phyloP scores from a whole-genome alignment of 2,113 vertebrate genomes.

The Campylomormyrus tamandua region DNA sequence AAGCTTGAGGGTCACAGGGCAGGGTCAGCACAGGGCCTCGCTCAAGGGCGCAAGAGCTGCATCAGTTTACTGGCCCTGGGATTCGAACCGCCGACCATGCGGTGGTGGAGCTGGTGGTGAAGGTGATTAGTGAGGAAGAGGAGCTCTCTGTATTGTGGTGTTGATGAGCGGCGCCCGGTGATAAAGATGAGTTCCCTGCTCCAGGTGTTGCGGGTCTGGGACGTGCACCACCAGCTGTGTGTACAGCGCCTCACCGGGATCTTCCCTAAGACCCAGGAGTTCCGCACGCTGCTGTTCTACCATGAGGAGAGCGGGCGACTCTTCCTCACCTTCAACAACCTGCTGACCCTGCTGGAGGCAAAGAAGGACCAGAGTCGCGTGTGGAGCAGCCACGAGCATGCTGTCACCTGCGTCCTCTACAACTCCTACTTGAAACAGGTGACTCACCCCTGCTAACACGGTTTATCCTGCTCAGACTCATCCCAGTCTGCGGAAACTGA shows the following conservation, averaged over 20 bases:
- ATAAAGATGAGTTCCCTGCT: neutral
- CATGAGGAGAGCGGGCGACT: slow-evolving; percentile 26
- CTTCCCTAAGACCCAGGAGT: slow-evolving; percentile 30
- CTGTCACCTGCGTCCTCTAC: slow-evolving; percentile 61
- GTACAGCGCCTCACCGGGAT: slow-evolving; percentile 22
- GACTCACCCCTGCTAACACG: neutral
- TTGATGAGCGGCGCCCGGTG: neutral
- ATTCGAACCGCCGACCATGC: neutral
- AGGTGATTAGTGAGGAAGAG: neutral
- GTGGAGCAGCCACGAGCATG: slow-evolving; percentile 54
- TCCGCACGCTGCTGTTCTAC: slow-evolving; percentile 27
- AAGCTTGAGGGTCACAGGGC: neutral
- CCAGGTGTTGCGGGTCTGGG: slow-evolving; percentile 39
- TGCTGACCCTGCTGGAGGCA: slow-evolving; percentile 55
- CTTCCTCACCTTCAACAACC: slow-evolving; percentile 48
- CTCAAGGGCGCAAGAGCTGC: neutral
- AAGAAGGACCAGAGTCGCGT: slow-evolving; percentile 42
- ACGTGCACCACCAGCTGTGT: slow-evolving; percentile 32
- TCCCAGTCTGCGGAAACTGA: neutral
- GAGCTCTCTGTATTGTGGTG: neutral
- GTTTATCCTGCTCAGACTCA: neutral
- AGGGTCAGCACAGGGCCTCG: neutral
- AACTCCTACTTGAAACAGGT: slow-evolving; percentile 57
- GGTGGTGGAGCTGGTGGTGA: neutral
- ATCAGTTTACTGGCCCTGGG: neutral